Conservation (phyloP, 2,797 vertebrate species). For the Danio aesculapii region DNA sequence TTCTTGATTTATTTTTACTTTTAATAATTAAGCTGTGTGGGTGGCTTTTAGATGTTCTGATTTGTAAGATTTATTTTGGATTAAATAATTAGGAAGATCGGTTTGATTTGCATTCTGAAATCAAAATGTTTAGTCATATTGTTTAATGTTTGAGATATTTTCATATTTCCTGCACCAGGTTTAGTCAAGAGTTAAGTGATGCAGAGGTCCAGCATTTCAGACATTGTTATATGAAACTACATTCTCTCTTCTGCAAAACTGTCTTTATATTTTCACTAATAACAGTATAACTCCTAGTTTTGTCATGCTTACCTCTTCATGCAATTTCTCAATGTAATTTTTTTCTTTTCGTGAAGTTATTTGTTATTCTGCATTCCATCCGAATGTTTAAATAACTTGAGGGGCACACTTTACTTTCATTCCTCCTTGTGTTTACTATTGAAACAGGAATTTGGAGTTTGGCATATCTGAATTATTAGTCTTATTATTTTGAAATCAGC, state of each 20-base stretch:
- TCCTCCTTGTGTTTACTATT: conserved; percentile 9
- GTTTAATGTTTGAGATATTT: not conserved
- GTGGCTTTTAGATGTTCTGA: not conserved
- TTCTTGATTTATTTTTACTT: not conserved
- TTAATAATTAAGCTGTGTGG: not conserved
- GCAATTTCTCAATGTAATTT: not conserved
- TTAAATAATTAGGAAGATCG: not conserved
- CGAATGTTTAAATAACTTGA: not conserved
- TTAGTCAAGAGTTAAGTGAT: conserved; percentile 1
- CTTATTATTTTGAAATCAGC: not conserved
- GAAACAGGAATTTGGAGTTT: not conserved
- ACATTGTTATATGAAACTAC: not conserved
- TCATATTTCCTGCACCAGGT: not conserved
- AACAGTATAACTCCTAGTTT: not conserved
- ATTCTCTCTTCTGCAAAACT: not conserved
- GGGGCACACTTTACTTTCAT: not conserved
- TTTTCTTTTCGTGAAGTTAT: conserved; percentile 14
- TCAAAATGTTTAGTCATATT: not conserved
- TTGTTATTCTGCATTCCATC: not conserved
- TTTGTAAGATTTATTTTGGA: too few relatives aligned
- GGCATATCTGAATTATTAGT: not conserved
- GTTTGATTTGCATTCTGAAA: not conserved
- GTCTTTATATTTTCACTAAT: conserved; percentile 4
- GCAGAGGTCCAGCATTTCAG: not conserved
- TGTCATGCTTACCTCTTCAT: conserved; percentile 6